phyloP scores from a whole-genome alignment of 2,113 vertebrate genomes.

The Dolichallabes microphthalmus region DNA sequence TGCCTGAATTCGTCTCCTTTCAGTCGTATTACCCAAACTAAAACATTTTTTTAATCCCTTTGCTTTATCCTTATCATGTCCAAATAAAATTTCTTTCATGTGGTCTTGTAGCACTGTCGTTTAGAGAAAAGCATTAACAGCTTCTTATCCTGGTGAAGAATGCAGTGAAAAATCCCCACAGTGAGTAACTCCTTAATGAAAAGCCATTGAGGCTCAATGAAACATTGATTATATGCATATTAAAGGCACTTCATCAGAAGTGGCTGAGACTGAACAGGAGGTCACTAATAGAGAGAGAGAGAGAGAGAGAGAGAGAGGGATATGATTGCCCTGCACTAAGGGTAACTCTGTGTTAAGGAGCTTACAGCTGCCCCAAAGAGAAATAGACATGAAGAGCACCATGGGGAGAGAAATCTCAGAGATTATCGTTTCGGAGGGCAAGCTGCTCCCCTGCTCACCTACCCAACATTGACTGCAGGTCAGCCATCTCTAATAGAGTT shows the following conservation, averaged over 20 bases:
- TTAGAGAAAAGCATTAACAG: conserved; percentile 43
- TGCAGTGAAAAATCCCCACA: conserved; percentile 49
- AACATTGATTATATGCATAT: conserved; percentile 65
- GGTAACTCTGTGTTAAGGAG: conserved; percentile 72
- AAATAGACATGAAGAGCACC: conserved; percentile 64
- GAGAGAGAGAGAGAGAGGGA: conserved; percentile 21
- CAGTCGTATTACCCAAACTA: not conserved
- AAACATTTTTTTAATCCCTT: not conserved
- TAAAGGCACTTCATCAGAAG: conserved; percentile 62
- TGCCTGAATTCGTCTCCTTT: not conserved
- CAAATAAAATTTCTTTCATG: not conserved
- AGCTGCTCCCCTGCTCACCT: conserved; percentile 40
- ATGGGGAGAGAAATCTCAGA: conserved; percentile 67
- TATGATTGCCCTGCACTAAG: conserved; percentile 62
- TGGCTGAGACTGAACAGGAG: conserved; percentile 46
- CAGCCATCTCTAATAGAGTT: conserved; percentile 71
- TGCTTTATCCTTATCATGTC: not conserved
- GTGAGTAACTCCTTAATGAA: conserved; percentile 59
- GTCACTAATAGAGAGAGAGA: conserved; percentile 37
- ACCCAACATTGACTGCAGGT: conserved; percentile 72
- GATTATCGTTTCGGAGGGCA: conserved; percentile 65
- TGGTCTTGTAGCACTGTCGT: conserved; percentile 9
- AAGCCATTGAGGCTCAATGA: conserved; percentile 57
- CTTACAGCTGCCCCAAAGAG: conserved; percentile 59
- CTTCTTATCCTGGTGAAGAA: conserved; percentile 50